Percentiles rank a stretch among this genome's conserved stretches.
phyloP scores from a whole-genome alignment of 2,113 vertebrate species.

The Labeo catla region DNA sequence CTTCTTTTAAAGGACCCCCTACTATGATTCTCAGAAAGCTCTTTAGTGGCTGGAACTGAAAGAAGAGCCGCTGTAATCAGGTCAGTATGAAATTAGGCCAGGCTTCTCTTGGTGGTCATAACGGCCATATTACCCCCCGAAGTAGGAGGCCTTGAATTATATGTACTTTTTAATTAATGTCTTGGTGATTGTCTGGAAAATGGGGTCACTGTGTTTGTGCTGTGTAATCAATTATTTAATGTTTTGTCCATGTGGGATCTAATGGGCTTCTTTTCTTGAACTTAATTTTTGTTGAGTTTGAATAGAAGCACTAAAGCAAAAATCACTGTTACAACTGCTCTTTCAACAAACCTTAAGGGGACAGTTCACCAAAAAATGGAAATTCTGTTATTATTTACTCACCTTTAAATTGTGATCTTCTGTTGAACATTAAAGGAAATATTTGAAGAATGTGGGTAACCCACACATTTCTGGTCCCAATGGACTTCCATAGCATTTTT shows the following conservation, averaged over 20 bases:
- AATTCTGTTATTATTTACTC: too few relatives aligned
- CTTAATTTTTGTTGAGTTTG: not conserved
- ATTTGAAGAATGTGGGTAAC: not conserved
- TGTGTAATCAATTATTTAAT: constrained; percentile 65
- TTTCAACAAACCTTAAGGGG: not conserved
- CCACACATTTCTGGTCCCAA: too few relatives aligned
- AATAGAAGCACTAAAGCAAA: too few relatives aligned
- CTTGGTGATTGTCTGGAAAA: constrained; percentile 49
- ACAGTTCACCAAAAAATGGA: too few relatives aligned
- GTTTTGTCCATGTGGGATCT: constrained; percentile 41
- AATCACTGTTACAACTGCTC: too few relatives aligned
- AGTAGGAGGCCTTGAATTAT: constrained; percentile 54
- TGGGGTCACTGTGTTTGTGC: constrained; percentile 28
- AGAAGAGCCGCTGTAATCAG: constrained; percentile 68
- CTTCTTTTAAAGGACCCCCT: not conserved
- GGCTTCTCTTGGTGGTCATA: constrained; percentile 44
- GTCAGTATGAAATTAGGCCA: constrained; percentile 66
- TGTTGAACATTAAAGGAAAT: not conserved
- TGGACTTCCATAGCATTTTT: too few relatives aligned
- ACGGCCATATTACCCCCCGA: constrained; percentile 30
- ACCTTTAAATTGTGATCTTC: not conserved
- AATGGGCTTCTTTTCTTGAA: not conserved
- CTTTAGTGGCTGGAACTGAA: constrained; percentile 33
- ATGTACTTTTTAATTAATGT: constrained; percentile 63
- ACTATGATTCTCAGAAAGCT: constrained; percentile 34